Evolutionary conservation across 2,797 vertebrate genomes (phyloP), one percentile per base, ranked within the genome.

Genomic region (Sarcoramphus papa): DNA sequence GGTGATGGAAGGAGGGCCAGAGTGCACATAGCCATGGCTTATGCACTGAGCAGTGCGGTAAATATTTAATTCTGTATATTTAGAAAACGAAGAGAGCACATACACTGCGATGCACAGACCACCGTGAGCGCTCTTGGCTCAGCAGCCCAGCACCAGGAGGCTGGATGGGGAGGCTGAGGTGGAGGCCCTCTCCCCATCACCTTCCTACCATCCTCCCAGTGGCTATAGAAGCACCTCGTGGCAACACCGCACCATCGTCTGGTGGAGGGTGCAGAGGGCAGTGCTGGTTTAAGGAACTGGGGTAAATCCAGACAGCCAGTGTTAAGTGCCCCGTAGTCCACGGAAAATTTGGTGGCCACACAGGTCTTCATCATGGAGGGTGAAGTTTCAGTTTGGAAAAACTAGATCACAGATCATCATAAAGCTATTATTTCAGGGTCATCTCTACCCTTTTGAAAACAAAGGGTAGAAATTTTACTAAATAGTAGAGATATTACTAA

Each of bases 41-140:
- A 43, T 22, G 31, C 56, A 24, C 48, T 63, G 37, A 67, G 23
- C 41, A 63, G 22, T 17, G 7, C 1, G 1, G 56, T 77, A 73
- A 90, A 77, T 28, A 62, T 56, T 78, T 78, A 67, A 48, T 78
- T 43, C 16, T 11, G 17, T 53, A 25, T 51, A 30, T 64, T 57
- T 35, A 24, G 21, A 47, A 88, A 69, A 53, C 1, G 0, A 68
- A 48, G 12, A 51, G 43, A 33, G 31, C 15, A 7, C n/a, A 70
- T 9, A 40, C 19, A 18, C 64, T 11, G 7, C 2, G 2, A 45
- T n/a, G n/a, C 54, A 51, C 18, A 31, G 37, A 63, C 28, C 25
- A 28, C 51, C 5, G 1, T 8, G 24, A 51, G 17, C 2, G 0
- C 33, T 47, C 54, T 33, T 7, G 1, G n/a, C 56, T 57, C 50